Evolutionary conservation across 2,888 invertebrate species (phyloP), one percentile per base, ranked within the genome.

Genomic region (Cylloceria caligata): DNA sequence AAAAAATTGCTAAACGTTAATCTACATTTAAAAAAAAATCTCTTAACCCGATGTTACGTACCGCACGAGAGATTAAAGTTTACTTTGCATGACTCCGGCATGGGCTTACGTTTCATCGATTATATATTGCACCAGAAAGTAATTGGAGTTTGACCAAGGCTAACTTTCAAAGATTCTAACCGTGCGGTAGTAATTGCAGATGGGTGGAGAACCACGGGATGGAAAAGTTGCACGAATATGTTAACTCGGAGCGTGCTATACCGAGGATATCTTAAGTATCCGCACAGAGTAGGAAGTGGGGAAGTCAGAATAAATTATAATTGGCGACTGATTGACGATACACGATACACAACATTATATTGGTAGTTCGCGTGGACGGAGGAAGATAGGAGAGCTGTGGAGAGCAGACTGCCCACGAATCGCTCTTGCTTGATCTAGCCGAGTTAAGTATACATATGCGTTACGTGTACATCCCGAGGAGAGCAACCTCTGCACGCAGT

Each of bases 251-350:
- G 16, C 60, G 60, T 60, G 60, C 36, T 60, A 60, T 60, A 36
- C 60, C 60, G 60, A 6, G 60, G 60, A 60, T 60, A 60, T 60
- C 60, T 60, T 60, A 60, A 60, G 60, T 60, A 60, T 60, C 60
- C 0, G 34, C 57, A 2, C 57, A 2, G 30, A 57, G 57, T 57
- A 16, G 57, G 30, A 57, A 57, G 30, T 30, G 16, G 21, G n/a
- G n/a, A n/a, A n/a, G n/a, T n/a, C n/a, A 49, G 60, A 34, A 67
- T 67, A 49, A 67, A 67, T 67, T 67, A 49, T 67, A 34, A 67
- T 67, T 47, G 67, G 47, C 47, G 27, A 67, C 47, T 34, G 30
- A 30, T 67, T 67, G 67, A 67, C 67, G 47, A 30, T 47, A 19
- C 30, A 67, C 30, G 47, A 67, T 67, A 47, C 30, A 49, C 60